A percentile compares a stretch with the other conserved stretches of the same genome.
Evolutionary conservation across 2,797 vertebrate species (phyloP).

Genomic region (Graptemys geographica): DNA sequence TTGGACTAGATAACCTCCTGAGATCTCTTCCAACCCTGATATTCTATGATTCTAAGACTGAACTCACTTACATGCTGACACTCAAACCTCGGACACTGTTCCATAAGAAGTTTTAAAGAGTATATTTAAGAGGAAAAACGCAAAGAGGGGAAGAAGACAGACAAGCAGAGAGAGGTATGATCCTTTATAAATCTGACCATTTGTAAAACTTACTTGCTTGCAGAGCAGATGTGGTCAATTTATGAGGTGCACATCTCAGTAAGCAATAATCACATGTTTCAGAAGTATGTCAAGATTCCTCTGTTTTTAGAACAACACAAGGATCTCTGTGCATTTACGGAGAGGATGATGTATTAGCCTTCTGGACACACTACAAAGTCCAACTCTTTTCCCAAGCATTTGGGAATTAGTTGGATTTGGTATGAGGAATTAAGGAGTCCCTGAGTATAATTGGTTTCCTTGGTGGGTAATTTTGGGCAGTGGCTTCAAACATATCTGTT

Average conservation of each 20-base stretch:
- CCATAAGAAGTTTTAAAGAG: background rate
- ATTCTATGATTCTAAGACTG: rapidly evolving
- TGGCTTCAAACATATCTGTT: background rate
- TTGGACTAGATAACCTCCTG: no score
- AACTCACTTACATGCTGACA: slow-evolving; percentile 1
- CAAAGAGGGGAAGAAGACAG: background rate
- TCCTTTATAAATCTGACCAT: background rate
- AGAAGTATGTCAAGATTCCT: background rate
- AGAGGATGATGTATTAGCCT: background rate
- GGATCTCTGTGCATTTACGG: background rate
- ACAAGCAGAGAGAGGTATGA: background rate
- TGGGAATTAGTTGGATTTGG: background rate
- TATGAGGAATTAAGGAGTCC: background rate
- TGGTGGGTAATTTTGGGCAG: background rate
- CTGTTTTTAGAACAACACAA: background rate
- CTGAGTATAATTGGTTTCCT: background rate
- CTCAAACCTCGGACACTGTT: background rate
- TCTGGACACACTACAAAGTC: rapidly evolving
- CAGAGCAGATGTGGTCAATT: background rate
- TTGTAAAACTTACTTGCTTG: background rate
- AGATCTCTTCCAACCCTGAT: no score
- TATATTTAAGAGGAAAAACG: background rate
- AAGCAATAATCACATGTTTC: background rate
- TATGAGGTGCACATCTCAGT: background rate
- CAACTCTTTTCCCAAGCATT: background rate